Conservation (phyloP, 2,113 vertebrate genomes). For the Macquaria ambigua region DNA sequence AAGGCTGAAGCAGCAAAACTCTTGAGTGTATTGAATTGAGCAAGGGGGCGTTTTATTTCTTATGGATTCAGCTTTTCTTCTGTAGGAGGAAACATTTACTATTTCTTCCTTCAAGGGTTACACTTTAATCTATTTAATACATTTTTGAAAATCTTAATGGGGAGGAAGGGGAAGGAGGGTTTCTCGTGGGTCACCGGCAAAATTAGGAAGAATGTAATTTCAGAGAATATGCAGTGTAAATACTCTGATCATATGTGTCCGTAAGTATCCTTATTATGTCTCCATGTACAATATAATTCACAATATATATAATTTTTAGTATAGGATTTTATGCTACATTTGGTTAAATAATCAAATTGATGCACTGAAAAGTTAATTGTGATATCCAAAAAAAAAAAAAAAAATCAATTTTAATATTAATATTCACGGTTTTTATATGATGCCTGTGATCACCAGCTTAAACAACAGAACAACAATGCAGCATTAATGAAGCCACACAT, state of each 20-base stretch:
- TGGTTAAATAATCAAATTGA: neutral
- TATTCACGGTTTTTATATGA: neutral
- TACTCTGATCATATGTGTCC: neutral
- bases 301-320: neutral
- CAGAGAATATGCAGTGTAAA: too few relatives aligned
- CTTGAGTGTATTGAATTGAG: too few relatives aligned
- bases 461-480: neutral
- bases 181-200: too few relatives aligned
- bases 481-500: neutral
- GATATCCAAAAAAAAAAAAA: too few relatives aligned
- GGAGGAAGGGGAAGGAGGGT: neutral
- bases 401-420: neutral
- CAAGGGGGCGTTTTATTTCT: too few relatives aligned
- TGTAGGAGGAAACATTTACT: neutral
- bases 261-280: neutral
- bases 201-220: too few relatives aligned
- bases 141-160: neutral
- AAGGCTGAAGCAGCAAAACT: too few relatives aligned
- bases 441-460: neutral
- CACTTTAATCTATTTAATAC: neutral
- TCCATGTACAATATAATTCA: neutral
- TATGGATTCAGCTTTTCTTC: neutral
- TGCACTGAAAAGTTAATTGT: neutral
- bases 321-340: neutral
- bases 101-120: neutral